Base-by-base conservation (phyloP, 2,888 invertebrate genomes). In the Synergus gifuensis region DNA sequence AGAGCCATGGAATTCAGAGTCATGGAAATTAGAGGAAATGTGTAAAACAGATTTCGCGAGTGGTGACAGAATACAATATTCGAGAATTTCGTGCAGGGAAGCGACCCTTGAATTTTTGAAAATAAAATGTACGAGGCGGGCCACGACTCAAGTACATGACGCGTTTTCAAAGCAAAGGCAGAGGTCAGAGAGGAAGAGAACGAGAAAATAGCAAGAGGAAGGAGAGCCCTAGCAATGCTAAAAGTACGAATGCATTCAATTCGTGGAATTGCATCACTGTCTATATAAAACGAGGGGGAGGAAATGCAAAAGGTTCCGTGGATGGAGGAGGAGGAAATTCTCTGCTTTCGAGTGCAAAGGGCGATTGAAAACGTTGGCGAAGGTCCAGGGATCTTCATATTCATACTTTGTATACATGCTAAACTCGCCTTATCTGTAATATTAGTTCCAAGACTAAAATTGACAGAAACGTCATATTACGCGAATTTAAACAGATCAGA, bases 281-380 rank as follows among this genome's bases (percentile, higher is more conserved):
- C 87, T 85, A 80, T 76, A 46, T 60, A 66, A 76, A 78, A 76
- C 18, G 64, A 14, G 49, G 62, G 69, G 63, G 79, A 44, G 79
- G 77, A 16, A 63, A 76, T 62, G 49, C 58, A 77, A 73, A 54
- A 78, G 60, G 66, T 16, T 42, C 46, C 81, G 78, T 62, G 76
- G 66, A 46, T 36, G 76, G 44, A 46, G 36, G n/a, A 64, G 66
- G 22, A 79, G 63, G 5, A 28, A 44, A 60, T 60, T 67, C 66
- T 66, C 58, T 76, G 18, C 46, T 78, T 84, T 83, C 85, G 85
- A 83, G 86, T 82, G 87, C 84, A 88, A 88, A 87, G 86, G 86
- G 83, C 89, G 89, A 90, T 90, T 89, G 89, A 89, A 90, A 90
- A 88, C 81, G 87, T 87, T 90, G 91, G 90, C 91, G 86, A 78